These are phyloP conservation scores for Thalpophila matura DNA, from an alignment of 2,888 invertebrate species.

Conservation along the genomic window DNA sequence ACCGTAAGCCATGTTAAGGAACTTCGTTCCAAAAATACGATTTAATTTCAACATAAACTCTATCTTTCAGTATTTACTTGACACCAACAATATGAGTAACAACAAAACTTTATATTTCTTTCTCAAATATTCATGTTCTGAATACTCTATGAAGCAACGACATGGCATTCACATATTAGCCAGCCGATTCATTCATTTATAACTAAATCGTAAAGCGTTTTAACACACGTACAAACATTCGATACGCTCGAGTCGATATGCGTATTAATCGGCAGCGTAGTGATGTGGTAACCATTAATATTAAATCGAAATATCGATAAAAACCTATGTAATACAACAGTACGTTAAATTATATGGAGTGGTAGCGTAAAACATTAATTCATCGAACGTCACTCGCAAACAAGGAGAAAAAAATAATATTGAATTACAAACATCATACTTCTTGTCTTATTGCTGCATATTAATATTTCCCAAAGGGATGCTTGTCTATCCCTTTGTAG, in stretches of 20 bases:
- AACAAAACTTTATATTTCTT: slow-evolving; percentile 46
- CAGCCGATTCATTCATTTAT: slow-evolving; percentile 39
- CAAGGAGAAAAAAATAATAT: too few relatives aligned
- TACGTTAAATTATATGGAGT: not conserved
- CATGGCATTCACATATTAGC: slow-evolving; percentile 35
- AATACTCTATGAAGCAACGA: slow-evolving; percentile 21
- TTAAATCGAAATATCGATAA: slow-evolving; percentile 12
- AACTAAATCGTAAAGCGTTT: slow-evolving; percentile 52
- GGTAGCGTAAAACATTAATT: too few relatives aligned
- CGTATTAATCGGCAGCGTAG: slow-evolving; percentile 24
- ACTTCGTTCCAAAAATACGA: too few relatives aligned
- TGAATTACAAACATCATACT: too few relatives aligned
- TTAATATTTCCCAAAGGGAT: too few relatives aligned
- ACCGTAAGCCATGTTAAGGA: too few relatives aligned
- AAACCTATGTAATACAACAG: too few relatives aligned
- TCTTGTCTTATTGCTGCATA: too few relatives aligned
- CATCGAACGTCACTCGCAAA: too few relatives aligned
- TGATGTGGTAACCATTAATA: slow-evolving; percentile 1
- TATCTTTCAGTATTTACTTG: slow-evolving; percentile 6
- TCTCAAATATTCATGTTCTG: slow-evolving; percentile 31
- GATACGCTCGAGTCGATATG: slow-evolving; percentile 35
- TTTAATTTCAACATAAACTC: too few relatives aligned
- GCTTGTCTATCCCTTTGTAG: too few relatives aligned
- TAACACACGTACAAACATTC: slow-evolving; percentile 41
- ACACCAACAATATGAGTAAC: slow-evolving; percentile 1